Base-by-base conservation (phyloP, 2,797 vertebrate species). In the Notolabrus celidotus region DNA sequence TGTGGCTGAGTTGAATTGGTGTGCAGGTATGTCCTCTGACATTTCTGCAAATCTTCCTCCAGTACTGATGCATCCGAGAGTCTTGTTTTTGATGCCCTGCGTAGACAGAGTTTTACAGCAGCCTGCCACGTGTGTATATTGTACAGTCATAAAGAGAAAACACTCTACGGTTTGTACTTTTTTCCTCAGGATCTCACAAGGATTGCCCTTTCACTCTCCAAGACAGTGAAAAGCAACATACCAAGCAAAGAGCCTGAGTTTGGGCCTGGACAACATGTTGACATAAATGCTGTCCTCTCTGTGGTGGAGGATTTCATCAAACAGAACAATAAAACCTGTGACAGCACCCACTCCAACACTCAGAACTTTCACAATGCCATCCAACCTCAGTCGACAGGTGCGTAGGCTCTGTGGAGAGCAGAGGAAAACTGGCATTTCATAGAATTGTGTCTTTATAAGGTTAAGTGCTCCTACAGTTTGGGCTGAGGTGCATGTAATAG, bases 201-300 rank as follows among this genome's bases (percentile, higher is more conserved):
- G 89, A 94, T 97, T 42, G 88, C 93, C 42, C 82, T 58, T 66
- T 95, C 91, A 0, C 90, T 97, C 16, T 94, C 93, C 22, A 95
- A 94, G 83, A 91, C 62, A 5, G 60, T 94, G 80, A 96, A 93
- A 88, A 80, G 80, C 82, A 91, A 93, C 10, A 22, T 90, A 7
- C 87, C 91, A 5, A 43, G 46, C 65, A 70, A 67, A 14, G 82
- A 85, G 68, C 36, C 81, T 22, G 86, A 93, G 49, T 84, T 82
- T 51, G 70, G 43, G 0, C 58, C 89, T 17, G 84, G 68, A 36
- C 92, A 86, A 49, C 92, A 85, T 29, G 77, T 75, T 7, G 94
- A 97, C 58, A 95, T 99, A 79, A 96, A 94, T 55, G 79, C 84
- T 10, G 89, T 96, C 3, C 85, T 99, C 38, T 93, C 94, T 19